Evolutionary conservation across 2,888 invertebrate species (phyloP), one percentile per base, ranked within the genome.

Genomic region (Siphlonurus alternatus): DNA sequence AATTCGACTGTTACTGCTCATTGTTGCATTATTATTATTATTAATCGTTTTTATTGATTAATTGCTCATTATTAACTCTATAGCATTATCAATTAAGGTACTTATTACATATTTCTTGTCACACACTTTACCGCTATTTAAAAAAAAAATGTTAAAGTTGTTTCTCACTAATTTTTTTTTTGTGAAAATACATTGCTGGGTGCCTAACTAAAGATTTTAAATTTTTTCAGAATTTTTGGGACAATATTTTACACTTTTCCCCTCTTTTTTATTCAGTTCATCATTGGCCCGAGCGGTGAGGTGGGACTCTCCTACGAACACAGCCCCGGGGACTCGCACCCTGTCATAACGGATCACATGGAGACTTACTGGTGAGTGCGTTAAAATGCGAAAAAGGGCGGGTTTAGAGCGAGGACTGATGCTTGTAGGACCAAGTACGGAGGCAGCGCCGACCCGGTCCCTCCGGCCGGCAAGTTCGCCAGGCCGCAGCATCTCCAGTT

Each of bases 181-280:
- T n/a, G n/a, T n/a, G n/a, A n/a, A n/a, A n/a, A n/a, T n/a, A n/a
- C n/a, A n/a, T n/a, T n/a, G n/a, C n/a, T n/a, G n/a, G n/a, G n/a
- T n/a, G n/a, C n/a, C n/a, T n/a, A n/a, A n/a, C n/a, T n/a, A n/a
- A n/a, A n/a, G n/a, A n/a, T n/a, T n/a, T n/a, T n/a, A n/a, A n/a
- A n/a, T n/a, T n/a, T n/a, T n/a, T n/a, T n/a, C n/a, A n/a, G n/a
- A n/a, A n/a, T n/a, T n/a, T n/a, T n/a, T 94, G 95, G 82, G 91
- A 91, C 73, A 70, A 67, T 24, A 38, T 38, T 38, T 38, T 10
- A 10, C 15, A 15, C 15, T 38, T 10, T 38, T 38, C 15, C 15
- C 38, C 15, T 38, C 15, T 10, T 38, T 38, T 38, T 38, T 10
- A 10, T 15, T 38, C 38, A 38, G 38, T 10, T 38, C 5, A 38